phyloP scores from a whole-genome alignment of 1,140 invertebrate species.

The Parasteatoda tepidariorum region DNA sequence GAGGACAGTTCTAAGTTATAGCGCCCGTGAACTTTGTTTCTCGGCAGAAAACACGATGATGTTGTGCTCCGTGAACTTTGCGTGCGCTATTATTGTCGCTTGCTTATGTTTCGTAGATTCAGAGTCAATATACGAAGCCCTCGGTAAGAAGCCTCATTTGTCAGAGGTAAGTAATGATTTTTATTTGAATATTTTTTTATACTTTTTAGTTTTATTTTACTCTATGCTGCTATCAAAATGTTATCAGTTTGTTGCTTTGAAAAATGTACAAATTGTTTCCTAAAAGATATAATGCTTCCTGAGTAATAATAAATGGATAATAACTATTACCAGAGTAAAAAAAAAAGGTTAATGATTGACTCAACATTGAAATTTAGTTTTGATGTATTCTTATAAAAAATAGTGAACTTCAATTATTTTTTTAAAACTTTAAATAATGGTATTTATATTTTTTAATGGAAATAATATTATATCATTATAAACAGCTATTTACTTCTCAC shows the following conservation, averaged over 20 bases:
- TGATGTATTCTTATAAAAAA: too few species aligned
- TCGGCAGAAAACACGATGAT: not conserved
- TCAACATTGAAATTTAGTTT: too few species aligned
- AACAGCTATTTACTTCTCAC: too few species aligned
- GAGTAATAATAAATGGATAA: too few species aligned
- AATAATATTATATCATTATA: too few species aligned
- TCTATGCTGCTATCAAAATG: conserved; percentile 43
- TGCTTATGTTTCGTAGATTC: conserved; percentile 22
- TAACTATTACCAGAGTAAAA: too few species aligned
- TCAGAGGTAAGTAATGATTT: conserved; percentile 39
- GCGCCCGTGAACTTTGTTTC: conserved; percentile 50
- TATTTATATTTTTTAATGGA: too few species aligned
- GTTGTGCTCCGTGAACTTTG: conserved; percentile 17
- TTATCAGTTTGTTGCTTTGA: conserved; percentile 19
- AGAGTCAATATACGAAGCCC: conserved; percentile 37
- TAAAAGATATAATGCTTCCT: not conserved
- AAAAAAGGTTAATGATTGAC: too few species aligned
- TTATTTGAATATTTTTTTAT: not conserved
- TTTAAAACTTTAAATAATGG: too few species aligned
- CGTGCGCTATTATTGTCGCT: conserved; percentile 22
- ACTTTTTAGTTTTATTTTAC: not conserved
- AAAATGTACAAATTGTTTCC: not conserved
- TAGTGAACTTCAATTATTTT: too few species aligned
- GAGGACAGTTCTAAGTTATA: conserved; percentile 14
- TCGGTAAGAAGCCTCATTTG: conserved; percentile 24